These are phyloP conservation scores for Mus caroli DNA, from an alignment of 2,797 vertebrate species.

Conservation along the genomic window DNA sequence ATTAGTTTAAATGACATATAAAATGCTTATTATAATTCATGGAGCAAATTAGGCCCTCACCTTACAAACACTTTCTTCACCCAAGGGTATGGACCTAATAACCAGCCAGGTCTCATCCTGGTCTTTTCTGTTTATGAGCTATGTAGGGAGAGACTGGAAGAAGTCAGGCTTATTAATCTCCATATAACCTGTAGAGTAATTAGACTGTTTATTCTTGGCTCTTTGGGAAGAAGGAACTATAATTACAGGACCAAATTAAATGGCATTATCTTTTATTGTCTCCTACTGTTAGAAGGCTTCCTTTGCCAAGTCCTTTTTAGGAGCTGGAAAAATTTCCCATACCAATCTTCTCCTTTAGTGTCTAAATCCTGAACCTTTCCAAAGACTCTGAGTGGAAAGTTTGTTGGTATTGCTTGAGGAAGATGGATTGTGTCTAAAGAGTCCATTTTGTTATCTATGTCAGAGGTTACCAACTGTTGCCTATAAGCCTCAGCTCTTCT, in stretches of 20 bases:
- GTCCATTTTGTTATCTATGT: not conserved
- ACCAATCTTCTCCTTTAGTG: conserved; percentile 11
- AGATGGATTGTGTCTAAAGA: not conserved
- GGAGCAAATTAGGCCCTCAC: conserved; percentile 62
- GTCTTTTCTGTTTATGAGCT: conserved; percentile 73
- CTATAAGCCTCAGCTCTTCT: not conserved
- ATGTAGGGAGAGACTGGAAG: conserved; percentile 69
- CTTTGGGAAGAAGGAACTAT: conserved; percentile 80
- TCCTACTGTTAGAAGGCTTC: conserved; percentile 67
- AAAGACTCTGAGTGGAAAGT: not conserved
- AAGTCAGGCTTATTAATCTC: conserved; percentile 80
- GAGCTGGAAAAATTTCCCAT: conserved; percentile 31
- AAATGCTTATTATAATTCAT: conserved; percentile 69
- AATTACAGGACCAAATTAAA: conserved; percentile 83
- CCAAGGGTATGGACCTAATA: conserved; percentile 65
- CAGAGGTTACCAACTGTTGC: not conserved
- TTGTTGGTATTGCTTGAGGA: not conserved
- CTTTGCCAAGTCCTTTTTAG: conserved; percentile 69
- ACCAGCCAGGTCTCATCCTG: conserved; percentile 3
- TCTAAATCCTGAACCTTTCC: not conserved
- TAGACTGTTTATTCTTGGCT: conserved; percentile 80
- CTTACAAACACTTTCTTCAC: conserved; percentile 45
- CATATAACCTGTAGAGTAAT: conserved; percentile 82
- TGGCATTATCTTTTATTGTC: conserved; percentile 81
- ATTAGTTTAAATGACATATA: conserved; percentile 68